Evolutionary conservation across 2,113 vertebrate species (phyloP).

Genomic region (Stegastes partitus): DNA sequence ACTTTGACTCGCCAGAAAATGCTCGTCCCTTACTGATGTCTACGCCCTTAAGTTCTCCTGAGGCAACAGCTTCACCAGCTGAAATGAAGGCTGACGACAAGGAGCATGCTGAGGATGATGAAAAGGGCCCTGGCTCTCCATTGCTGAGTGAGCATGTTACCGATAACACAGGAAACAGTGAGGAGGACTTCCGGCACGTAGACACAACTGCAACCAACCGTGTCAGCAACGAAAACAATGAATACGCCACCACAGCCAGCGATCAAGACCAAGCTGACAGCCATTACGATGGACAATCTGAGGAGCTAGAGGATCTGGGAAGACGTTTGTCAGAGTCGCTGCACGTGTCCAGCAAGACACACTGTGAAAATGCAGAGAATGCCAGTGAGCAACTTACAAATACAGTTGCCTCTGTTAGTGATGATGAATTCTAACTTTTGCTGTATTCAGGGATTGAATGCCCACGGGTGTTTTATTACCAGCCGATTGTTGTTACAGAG

Average conservation of each 20-base stretch:
- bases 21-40: conserved; percentile 35
- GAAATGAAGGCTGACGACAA: conserved; percentile 33
- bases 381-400: conserved; percentile 36
- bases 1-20: conserved; percentile 15
- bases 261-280: conserved; percentile 31
- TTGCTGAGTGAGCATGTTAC: conserved; percentile 12
- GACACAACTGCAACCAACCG: neutral
- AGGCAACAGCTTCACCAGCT: conserved; percentile 22
- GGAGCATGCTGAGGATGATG: conserved; percentile 8
- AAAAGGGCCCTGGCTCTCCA: conserved; percentile 15
- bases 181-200: conserved; percentile 35
- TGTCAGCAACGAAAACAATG: conserved; percentile 25
- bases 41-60: conserved; percentile 30
- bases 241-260: conserved; percentile 11
- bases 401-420: conserved; percentile 54
- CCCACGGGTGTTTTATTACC: conserved; percentile 4
- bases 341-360: conserved; percentile 66
- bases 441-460: conserved; percentile 26
- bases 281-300: conserved; percentile 27
- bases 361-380: conserved; percentile 14
- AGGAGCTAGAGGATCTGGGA: conserved; percentile 77
- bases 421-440: conserved; percentile 80
- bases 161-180: conserved; percentile 1
- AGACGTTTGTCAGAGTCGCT: conserved; percentile 72
- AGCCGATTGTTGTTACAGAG: conserved; percentile 18